Conservation (phyloP, 2,113 vertebrate genomes). For the Perca schrenkii region DNA sequence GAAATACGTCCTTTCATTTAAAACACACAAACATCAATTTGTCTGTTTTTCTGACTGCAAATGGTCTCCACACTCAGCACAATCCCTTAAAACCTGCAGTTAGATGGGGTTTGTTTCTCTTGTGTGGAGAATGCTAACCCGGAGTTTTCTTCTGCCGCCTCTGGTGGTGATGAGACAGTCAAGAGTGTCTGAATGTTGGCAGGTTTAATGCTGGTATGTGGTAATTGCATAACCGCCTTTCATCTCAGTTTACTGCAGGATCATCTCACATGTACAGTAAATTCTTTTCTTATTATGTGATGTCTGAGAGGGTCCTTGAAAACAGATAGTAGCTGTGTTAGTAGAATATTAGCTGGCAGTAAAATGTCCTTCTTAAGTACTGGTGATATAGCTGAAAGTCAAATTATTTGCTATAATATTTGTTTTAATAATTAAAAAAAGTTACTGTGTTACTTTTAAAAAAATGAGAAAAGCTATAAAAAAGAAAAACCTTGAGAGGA, state of each 20-base stretch:
- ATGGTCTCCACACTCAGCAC: background rate
- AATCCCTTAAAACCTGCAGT: background rate
- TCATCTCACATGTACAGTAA: constrained; percentile 23
- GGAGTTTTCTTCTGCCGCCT: constrained; percentile 10
- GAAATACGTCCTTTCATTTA: background rate
- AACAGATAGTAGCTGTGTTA: background rate
- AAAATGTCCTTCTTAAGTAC: background rate
- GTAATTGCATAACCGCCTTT: constrained; percentile 6
- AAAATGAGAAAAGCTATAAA: background rate
- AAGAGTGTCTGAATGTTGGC: background rate
- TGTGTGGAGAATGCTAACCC: background rate
- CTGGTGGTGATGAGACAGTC: constrained; percentile 7
- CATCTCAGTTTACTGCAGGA: constrained; percentile 11
- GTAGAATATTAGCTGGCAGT: constrained; percentile 5
- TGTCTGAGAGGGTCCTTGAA: constrained; percentile 22
- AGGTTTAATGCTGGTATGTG: background rate
- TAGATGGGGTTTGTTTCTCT: background rate
- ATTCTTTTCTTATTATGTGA: constrained; percentile 30
- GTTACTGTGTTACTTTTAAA: background rate
- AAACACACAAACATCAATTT: constrained; percentile 6
- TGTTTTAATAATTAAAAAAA: background rate
- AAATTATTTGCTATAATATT: background rate
- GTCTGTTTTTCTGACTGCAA: background rate
- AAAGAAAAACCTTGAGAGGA: background rate
- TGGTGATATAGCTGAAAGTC: background rate